phyloP scores from a whole-genome alignment of 2,888 invertebrate genomes.

The Uropetala carovei region DNA sequence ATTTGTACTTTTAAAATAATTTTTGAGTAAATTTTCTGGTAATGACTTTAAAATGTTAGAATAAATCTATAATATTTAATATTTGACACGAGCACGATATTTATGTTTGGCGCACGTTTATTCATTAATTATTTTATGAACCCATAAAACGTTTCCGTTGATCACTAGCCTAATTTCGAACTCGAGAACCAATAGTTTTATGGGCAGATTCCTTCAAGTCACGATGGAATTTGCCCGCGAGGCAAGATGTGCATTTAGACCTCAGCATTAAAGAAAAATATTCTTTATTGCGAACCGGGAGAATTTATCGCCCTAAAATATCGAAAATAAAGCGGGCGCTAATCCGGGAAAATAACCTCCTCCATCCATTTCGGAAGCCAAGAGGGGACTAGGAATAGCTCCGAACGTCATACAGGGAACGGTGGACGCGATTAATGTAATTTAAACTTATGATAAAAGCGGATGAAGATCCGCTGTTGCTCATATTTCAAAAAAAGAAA shows the following conservation, averaged over 20 bases:
- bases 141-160: too few relatives aligned
- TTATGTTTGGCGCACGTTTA: too few relatives aligned
- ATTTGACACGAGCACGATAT: too few relatives aligned
- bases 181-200: not conserved
- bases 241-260: not conserved
- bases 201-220: not conserved
- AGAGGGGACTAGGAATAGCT: constrained; percentile 48
- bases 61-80: too few relatives aligned
- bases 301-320: constrained; percentile 13
- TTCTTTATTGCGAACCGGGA: not conserved
- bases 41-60: too few relatives aligned
- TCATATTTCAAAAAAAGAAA: constrained; percentile 49
- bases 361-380: constrained; percentile 55
- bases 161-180: not conserved
- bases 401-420: constrained; percentile 48
- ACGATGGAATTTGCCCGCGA: not conserved
- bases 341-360: constrained; percentile 39
- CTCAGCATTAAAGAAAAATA: not conserved
- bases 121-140: too few relatives aligned
- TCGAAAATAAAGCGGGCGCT: constrained; percentile 36
- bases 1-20: too few relatives aligned
- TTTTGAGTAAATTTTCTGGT: too few relatives aligned
- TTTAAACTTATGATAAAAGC: constrained; percentile 64
- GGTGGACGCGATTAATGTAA: constrained; percentile 51
- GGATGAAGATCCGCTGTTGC: constrained; percentile 58